Base-by-base conservation (phyloP, 2,888 invertebrate genomes). In the Girardia tigrina region DNA sequence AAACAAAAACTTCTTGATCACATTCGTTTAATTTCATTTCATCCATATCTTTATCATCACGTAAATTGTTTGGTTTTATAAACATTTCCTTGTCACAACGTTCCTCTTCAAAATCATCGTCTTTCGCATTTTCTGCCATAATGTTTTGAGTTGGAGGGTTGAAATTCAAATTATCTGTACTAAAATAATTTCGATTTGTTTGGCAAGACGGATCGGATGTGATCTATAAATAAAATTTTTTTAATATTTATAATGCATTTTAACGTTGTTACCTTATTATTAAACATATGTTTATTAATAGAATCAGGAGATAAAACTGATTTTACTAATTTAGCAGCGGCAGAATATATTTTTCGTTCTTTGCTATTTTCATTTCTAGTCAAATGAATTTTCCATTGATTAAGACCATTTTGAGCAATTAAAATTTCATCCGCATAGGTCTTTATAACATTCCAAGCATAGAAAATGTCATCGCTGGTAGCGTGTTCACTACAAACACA, bases 401-500 rank as follows among this genome's bases (percentile, higher is more conserved):
- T 72, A 73, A 73, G 69, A 76, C 76, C 70, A 27, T 76, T 75
- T 69, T 76, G 42, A 26, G 77, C 72, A 1, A 36, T 77, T 28
- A 77, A 27, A 16, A 77, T 77, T 29, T 77, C 77, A 29, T 77
- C 77, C 16, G 77, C 76, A 29, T 20, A 71, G 0, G 28, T 36
- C 56, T 79, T 79, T 77, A 85, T 85, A 74, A 85, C 81, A 26
- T 85, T 82, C 84, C 86, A 87, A 1, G 87, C 87, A 75, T 83
- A 82, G 20, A 80, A 78, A 71, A 91, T 88, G 81, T 91, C 89
- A 70, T 88, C 89, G 71, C 91, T 89, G 0, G 88, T 89, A 8
- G 94, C 91, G 83, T 92, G 89, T 83, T 93, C 92, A 0, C 93
- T 89, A 70, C 92, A 91, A 0, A 94, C 91, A 82, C 94, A 94